Evolutionary conservation across 2,797 vertebrate genomes (phyloP).

Genomic region (Girardinus metallicus): DNA sequence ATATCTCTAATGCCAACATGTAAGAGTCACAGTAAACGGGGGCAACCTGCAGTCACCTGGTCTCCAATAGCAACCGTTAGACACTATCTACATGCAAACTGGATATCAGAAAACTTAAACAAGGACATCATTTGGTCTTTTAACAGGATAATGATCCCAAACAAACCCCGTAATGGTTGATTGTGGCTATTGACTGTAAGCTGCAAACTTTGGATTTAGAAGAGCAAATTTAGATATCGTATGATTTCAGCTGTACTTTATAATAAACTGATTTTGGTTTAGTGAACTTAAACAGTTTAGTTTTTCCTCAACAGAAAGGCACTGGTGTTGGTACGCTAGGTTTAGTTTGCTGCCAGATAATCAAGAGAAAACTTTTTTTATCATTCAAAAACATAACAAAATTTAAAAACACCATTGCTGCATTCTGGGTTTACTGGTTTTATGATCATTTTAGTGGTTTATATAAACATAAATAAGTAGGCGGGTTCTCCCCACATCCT

Average conservation of each 20-base stretch:
- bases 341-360: neutral
- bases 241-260: no score
- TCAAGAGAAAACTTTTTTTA: neutral
- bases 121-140: neutral
- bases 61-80: neutral
- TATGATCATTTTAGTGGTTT: neutral
- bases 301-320: neutral
- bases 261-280: neutral
- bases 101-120: neutral
- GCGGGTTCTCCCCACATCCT: constrained; percentile 3
- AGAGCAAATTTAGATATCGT: neutral
- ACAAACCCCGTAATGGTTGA: neutral
- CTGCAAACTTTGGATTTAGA: neutral
- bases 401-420: neutral
- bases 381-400: neutral
- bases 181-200: neutral
- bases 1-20: neutral
- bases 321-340: neutral
- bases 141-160: neutral
- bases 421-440: neutral
- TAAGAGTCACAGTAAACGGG: neutral
- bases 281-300: neutral
- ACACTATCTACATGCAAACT: neutral
- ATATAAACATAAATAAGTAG: constrained; percentile 7
- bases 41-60: neutral